Conservation (phyloP, 2,888 invertebrate species). For the Griposia aprilina region DNA sequence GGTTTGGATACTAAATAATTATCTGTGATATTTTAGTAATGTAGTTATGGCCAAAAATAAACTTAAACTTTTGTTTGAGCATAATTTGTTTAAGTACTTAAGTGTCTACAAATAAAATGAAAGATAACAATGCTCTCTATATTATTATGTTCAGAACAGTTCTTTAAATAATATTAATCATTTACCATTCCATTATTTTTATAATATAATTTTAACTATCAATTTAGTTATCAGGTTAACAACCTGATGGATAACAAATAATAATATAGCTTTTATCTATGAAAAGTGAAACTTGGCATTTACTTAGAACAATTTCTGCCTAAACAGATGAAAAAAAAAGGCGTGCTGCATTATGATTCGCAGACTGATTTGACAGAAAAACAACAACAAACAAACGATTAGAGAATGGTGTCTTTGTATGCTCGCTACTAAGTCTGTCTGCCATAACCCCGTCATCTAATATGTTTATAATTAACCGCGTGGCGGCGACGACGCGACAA, state of each 20-base stretch:
- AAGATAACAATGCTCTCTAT: slow-evolving; percentile 1
- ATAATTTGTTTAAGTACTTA: slow-evolving; percentile 5
- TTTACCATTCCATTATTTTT: background rate
- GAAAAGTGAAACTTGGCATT: background rate
- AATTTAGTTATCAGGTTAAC: background rate
- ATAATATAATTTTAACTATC: background rate
- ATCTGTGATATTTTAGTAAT: background rate
- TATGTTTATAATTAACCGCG: slow-evolving; percentile 60
- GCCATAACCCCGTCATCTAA: slow-evolving; percentile 41
- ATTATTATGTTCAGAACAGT: too few relatives aligned
- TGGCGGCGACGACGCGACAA: slow-evolving; percentile 52
- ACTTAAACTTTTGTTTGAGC: slow-evolving; percentile 5
- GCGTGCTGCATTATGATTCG: background rate
- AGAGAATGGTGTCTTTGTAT: background rate
- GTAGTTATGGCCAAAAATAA: slow-evolving; percentile 1
- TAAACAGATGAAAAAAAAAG: slow-evolving; percentile 6
- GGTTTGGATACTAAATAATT: background rate
- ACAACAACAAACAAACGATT: slow-evolving; percentile 53
- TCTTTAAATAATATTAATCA: background rate
- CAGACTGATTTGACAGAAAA: slow-evolving; percentile 28
- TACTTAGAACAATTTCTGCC: slow-evolving; percentile 1
- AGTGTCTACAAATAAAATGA: slow-evolving; percentile 8
- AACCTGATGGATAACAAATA: background rate
- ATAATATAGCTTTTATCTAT: background rate
- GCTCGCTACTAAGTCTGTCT: slow-evolving; percentile 14